Evolutionary conservation across 2,888 invertebrate species (phyloP), one percentile per base, ranked within the genome.

Genomic region (Clostera curtula): DNA sequence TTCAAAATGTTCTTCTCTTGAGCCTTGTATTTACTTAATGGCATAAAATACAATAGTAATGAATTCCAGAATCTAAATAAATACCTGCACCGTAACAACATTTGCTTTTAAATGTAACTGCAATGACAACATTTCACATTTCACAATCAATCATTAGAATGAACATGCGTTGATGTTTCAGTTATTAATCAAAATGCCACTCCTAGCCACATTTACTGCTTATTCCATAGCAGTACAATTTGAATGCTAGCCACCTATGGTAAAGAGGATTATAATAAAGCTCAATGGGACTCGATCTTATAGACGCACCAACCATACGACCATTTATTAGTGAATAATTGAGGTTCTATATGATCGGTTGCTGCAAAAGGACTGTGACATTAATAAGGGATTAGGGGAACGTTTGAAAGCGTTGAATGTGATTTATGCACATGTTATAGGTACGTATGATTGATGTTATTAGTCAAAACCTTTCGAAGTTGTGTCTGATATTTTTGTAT

Each of bases 181-280:
- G n/a, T n/a, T n/a, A n/a, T n/a, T n/a, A n/a, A n/a, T n/a, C n/a
- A n/a, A n/a, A n/a, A n/a, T n/a, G n/a, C n/a, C n/a, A n/a, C n/a
- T n/a, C n/a, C n/a, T n/a, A n/a, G n/a, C n/a, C 21, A 12, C 12
- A 7, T 12, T 21, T 12, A 22, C 22, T 4, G 13, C 7, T 5
- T 15, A 23, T 23, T 23, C n/a, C 10, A 10, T 12, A 6, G 2
- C 5, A 14, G 23, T 25, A 21, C 20, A 21, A 24, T 19, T 25
- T 13, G 21, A 27, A 32, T 24, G 18, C 18, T 21, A 26, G 19
- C 20, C 29, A 41, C 30, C 50, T 52, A 56, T 49, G 51, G 64
- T 51, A 53, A 63, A 56, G 63, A 56, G 50, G 66, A 62, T 66
- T 64, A 61, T 40, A 38, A 42, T 39, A 52, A 43, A 49, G 43